Conservation (phyloP, 2,797 vertebrate genomes). For the Neoniphon sammara region DNA sequence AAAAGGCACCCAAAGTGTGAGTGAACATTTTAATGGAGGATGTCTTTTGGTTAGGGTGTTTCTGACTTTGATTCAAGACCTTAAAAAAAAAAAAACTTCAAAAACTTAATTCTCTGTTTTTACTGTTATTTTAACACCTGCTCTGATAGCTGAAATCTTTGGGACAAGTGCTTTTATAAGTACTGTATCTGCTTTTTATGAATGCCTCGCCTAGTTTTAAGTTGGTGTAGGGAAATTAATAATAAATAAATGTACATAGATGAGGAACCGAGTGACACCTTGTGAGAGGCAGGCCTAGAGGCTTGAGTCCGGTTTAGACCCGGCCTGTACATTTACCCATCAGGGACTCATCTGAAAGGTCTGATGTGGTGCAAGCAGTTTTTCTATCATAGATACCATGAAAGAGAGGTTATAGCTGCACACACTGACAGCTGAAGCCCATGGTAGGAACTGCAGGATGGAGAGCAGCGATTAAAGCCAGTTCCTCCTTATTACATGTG, state of each 20-base stretch:
- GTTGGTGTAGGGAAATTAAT: neutral
- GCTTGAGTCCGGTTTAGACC: slow-evolving; percentile 24
- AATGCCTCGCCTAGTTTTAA: neutral
- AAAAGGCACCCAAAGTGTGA: slow-evolving; percentile 66
- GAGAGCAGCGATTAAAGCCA: slow-evolving; percentile 62
- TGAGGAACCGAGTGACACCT: slow-evolving; percentile 26
- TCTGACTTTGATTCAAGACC: slow-evolving; percentile 27
- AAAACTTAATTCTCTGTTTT: slow-evolving; percentile 7
- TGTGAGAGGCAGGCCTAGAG: slow-evolving; percentile 21
- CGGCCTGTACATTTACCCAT: slow-evolving; percentile 39
- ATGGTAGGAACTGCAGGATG: slow-evolving; percentile 55
- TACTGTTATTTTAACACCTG: neutral
- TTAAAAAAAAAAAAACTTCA: too few species aligned
- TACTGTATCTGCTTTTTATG: neutral
- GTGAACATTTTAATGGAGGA: slow-evolving; percentile 63
- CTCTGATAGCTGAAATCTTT: slow-evolving; percentile 18
- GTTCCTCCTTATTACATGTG: slow-evolving; percentile 78
- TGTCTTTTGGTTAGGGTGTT: slow-evolving; percentile 31
- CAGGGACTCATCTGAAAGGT: slow-evolving; percentile 53
- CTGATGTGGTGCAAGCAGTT: slow-evolving; percentile 77
- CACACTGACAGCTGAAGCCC: slow-evolving; percentile 54
- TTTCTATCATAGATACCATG: slow-evolving; percentile 74
- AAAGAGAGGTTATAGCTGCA: slow-evolving; percentile 59
- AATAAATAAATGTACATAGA: slow-evolving; percentile 2
- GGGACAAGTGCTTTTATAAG: slow-evolving; percentile 24